Evolutionary conservation across 1,140 invertebrate species (phyloP).

Genomic region (Centruroides sculpturatus): DNA sequence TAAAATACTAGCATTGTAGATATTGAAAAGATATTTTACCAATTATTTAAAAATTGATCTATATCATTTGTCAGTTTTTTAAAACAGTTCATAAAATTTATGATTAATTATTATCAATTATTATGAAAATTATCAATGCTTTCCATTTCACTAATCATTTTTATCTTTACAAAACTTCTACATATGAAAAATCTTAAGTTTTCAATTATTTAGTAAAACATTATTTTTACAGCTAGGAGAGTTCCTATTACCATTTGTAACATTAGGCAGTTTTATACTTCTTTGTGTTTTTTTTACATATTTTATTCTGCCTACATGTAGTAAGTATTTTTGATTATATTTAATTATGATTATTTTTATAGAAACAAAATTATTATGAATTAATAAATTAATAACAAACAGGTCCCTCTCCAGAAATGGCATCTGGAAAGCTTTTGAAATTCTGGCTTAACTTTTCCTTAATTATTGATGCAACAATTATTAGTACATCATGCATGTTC

Average conservation of each 20-base stretch:
- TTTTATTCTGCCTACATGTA: constrained; percentile 4
- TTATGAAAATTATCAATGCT: too few species aligned
- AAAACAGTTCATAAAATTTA: too few species aligned
- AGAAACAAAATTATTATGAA: too few species aligned
- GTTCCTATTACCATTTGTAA: constrained; percentile 7
- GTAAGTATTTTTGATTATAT: background rate
- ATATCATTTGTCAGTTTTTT: too few species aligned
- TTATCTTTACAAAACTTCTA: too few species aligned
- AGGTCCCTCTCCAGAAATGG: background rate
- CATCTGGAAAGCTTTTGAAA: constrained; percentile 5
- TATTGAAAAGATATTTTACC: too few species aligned
- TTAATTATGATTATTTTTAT: background rate
- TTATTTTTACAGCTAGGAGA: constrained; percentile 6
- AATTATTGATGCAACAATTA: constrained; percentile 12
- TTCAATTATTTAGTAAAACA: too few species aligned
- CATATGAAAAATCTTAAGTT: too few species aligned
- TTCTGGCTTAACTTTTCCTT: constrained; percentile 12
- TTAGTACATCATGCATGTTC: constrained; percentile 15
- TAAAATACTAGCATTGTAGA: too few species aligned
- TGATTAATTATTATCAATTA: too few species aligned
- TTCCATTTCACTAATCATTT: too few species aligned
- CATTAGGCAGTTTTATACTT: constrained; percentile 1
- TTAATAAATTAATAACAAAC: background rate
- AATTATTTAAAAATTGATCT: too few species aligned
- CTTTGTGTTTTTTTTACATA: constrained; percentile 5